phyloP scores from a whole-genome alignment of 2,888 invertebrate genomes.

The Chrysolina americana region DNA sequence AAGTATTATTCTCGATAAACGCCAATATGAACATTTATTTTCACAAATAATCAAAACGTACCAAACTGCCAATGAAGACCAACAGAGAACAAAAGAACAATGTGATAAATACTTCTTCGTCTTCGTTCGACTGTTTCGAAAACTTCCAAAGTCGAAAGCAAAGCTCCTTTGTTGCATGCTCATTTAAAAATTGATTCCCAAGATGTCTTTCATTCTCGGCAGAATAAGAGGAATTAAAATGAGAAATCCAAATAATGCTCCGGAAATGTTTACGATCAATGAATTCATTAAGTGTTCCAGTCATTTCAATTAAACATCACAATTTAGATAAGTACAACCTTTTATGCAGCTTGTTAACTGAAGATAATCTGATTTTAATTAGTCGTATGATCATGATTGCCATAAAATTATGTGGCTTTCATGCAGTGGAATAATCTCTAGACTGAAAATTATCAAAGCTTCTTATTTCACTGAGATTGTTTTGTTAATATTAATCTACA shows the following conservation, averaged over 20 bases:
- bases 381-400: neutral
- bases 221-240: slow-evolving; percentile 5
- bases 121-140: slow-evolving; percentile 10
- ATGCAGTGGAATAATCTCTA: too few species aligned
- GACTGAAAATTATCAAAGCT: too few species aligned
- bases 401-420: too few species aligned
- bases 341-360: slow-evolving; percentile 9
- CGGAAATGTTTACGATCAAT: slow-evolving; percentile 17
- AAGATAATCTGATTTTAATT: neutral
- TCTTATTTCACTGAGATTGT: too few species aligned
- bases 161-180: slow-evolving; percentile 7
- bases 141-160: slow-evolving; percentile 6
- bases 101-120: slow-evolving; percentile 14
- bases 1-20: neutral
- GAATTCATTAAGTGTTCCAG: slow-evolving; percentile 11
- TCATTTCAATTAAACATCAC: slow-evolving; percentile 4
- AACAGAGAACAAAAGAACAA: slow-evolving; percentile 6
- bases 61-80: neutral
- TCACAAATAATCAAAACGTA: neutral
- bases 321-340: slow-evolving; percentile 1
- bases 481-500: too few species aligned
- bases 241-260: slow-evolving; percentile 10
- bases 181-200: neutral
- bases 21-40: neutral
- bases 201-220: slow-evolving; percentile 4